Base-by-base conservation (phyloP, 2,797 vertebrate species). In the Chaunax sp. region DNA sequence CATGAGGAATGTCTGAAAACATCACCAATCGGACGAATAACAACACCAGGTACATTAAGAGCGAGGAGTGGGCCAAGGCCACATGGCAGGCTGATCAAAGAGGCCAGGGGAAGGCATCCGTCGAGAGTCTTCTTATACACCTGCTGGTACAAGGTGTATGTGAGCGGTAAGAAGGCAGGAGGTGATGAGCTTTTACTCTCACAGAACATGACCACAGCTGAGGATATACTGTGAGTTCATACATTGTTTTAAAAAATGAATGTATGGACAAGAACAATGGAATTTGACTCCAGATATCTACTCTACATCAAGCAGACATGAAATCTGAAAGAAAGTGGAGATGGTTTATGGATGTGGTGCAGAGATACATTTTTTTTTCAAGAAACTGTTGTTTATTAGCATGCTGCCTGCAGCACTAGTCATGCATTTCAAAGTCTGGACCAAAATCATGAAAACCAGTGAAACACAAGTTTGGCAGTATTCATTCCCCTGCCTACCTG, bases 1-100 rank as follows among this genome's bases (percentile, higher is more conserved):
- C 85, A 76, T 47, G 75, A 82, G 64, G 60, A 85, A 64, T 80
- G 72, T 85, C 84, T 60, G 58, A 74, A 88, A 89, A 90, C 74
- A 84, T 83, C 74, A 83, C 78, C 68, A 20, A 22, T 52, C 41
- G 14, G 72, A 63, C 10, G 3, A 41, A 68, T 70, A 72, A 81
- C 80, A 83, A 69, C 76, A 66, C 44, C 43, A 7, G 55, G 50
- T 66, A 76, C 16, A 40, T 63, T 55, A 54, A 45, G 61, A 78
- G 77, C 20, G 13, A 74, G 77, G 66, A 77, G 58, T 33, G 59
- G 62, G 65, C 57, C 67, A 50, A 63, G 57, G 73, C 54, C 73
- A 45, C 53, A 7, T 18, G 53, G 55, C 49, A 43, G 22, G 43
- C 47, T 44, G 77, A 79, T 80, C 70, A 51, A 63, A 64, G 66